Evolutionary conservation across 2,113 vertebrate genomes (phyloP).

Genomic region (Passer montanus): DNA sequence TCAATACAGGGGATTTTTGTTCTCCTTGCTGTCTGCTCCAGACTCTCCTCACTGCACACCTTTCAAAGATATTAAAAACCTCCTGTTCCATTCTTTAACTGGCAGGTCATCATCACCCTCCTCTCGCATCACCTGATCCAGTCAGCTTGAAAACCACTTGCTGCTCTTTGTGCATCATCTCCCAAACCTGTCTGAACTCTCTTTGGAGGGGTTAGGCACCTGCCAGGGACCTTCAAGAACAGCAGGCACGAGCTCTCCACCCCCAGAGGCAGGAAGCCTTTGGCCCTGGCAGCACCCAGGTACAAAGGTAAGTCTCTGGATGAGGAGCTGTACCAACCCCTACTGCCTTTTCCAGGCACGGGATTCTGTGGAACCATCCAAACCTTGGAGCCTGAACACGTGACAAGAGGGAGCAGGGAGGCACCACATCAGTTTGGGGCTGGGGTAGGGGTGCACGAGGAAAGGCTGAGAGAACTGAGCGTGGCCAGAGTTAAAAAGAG

Average conservation of each 20-base stretch:
- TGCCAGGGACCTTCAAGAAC: neutral
- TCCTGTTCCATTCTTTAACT: neutral
- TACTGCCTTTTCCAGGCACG: neutral
- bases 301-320: neutral
- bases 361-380: neutral
- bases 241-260: neutral
- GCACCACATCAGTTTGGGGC: neutral
- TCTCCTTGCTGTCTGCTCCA: neutral
- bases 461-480: neutral
- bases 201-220: neutral
- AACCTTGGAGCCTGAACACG: rapidly evolving
- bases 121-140: neutral
- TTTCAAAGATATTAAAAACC: neutral
- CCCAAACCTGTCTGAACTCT: neutral
- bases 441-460: rapidly evolving
- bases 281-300: neutral
- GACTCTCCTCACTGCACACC: neutral
- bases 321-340: neutral
- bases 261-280: neutral
- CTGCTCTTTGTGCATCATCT: neutral
- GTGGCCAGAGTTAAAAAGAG: neutral
- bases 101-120: neutral
- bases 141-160: neutral
- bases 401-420: neutral
- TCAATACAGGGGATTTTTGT: neutral